These are phyloP conservation scores for Carapus acus DNA, from an alignment of 2,797 vertebrate species.

Conservation along the genomic window DNA sequence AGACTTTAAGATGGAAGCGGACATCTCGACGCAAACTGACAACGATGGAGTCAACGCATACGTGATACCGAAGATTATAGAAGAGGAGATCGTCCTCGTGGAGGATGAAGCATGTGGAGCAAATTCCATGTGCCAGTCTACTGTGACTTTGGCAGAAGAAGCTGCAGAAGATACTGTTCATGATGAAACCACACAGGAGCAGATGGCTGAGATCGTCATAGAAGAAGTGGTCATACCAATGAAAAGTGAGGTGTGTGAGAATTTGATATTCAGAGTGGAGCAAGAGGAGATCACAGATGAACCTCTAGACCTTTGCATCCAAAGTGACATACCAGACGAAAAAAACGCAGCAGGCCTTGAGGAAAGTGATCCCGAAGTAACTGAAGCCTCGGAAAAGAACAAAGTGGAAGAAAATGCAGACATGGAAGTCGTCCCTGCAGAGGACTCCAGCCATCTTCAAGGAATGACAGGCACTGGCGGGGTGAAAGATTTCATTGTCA, in stretches of 20 bases:
- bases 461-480: background rate
- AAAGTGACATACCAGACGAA: background rate
- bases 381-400: background rate
- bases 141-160: slow-evolving; percentile 13
- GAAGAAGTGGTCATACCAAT: slow-evolving; percentile 6
- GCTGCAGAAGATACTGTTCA: slow-evolving; percentile 1
- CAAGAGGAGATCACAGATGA: background rate
- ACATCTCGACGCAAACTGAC: slow-evolving; percentile 39
- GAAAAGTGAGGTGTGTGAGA: slow-evolving; percentile 3
- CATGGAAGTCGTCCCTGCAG: background rate
- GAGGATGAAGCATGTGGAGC: background rate
- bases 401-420: slow-evolving; percentile 2
- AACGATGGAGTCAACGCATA: background rate
- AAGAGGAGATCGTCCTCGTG: background rate
- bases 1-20: background rate
- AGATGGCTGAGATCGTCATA: background rate
- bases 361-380: background rate
- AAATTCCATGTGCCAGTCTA: background rate
- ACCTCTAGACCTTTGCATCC: background rate
- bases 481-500: slow-evolving; percentile 15
- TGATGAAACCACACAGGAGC: background rate
- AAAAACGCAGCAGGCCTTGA: background rate
- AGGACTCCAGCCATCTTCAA: slow-evolving; percentile 9
- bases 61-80: background rate
- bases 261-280: slow-evolving; percentile 6